Evolutionary conservation across 37 sponge, comb jelly and placozoan species (phyloP).

Genomic region (Ianthella basta): DNA sequence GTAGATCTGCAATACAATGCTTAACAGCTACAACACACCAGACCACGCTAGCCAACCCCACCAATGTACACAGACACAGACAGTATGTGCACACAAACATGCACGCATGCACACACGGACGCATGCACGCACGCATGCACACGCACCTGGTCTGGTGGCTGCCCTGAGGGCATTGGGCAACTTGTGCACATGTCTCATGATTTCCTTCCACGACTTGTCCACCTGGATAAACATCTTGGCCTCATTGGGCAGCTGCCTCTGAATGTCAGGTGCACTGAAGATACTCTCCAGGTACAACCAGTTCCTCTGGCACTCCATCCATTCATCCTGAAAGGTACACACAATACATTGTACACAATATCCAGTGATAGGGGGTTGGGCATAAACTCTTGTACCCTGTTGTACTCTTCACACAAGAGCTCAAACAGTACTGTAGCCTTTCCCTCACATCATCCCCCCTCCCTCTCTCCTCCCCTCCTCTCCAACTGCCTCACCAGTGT

Average conservation of each 20-base stretch:
- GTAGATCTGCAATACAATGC: too few relatives aligned
- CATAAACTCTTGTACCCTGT: too few relatives aligned
- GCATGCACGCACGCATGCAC: conserved; percentile 15
- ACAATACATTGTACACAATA: neutral
- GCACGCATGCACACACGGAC: neutral
- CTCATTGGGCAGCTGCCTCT: conserved; percentile 96
- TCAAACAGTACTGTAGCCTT: too few relatives aligned
- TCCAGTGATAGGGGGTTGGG: too few relatives aligned
- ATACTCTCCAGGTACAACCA: conserved; percentile 99
- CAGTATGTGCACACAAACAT: neutral
- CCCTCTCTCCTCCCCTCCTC: too few relatives aligned
- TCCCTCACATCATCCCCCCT: too few relatives aligned
- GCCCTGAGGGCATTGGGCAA: conserved; percentile 84
- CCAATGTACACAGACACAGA: too few relatives aligned
- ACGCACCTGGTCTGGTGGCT: conserved; percentile 87
- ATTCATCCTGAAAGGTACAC: conserved; percentile 79
- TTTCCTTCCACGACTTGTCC: conserved; percentile 99
- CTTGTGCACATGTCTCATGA: conserved; percentile 89
- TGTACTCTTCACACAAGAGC: too few relatives aligned
- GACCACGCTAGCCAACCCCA: too few relatives aligned
- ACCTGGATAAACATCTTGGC: conserved; percentile 96
- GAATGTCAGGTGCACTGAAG: conserved; percentile 99
- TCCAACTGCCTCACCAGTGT: conserved; percentile 70
- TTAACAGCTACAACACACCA: too few relatives aligned
- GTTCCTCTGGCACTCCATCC: conserved; percentile 93